Evolutionary conservation across 2,113 vertebrate species (phyloP).

Genomic region (Leptodactylus fuscus): DNA sequence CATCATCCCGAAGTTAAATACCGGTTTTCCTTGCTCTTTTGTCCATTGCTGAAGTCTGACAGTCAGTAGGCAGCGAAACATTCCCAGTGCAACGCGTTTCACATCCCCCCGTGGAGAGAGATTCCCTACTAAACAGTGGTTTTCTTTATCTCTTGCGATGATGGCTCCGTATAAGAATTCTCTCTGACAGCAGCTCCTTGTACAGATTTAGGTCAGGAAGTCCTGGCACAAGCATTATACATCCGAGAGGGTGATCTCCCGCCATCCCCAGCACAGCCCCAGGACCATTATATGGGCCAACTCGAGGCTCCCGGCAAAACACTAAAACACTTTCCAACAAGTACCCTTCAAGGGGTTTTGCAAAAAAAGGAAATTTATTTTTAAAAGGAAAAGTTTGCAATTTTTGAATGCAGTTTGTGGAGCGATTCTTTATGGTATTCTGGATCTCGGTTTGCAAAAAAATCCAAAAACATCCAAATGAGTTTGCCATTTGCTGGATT

Average conservation of each 20-base stretch:
- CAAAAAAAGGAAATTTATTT: too few species aligned
- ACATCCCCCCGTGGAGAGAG: background rate
- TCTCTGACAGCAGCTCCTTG: constrained; percentile 26
- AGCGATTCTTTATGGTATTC: too few species aligned
- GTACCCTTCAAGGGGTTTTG: background rate
- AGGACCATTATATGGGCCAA: background rate
- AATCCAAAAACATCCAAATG: too few species aligned
- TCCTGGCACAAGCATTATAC: background rate
- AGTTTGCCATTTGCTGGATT: too few species aligned
- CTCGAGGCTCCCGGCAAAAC: background rate
- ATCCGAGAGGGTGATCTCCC: background rate
- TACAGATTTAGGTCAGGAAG: constrained; percentile 41
- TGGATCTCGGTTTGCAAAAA: too few species aligned
- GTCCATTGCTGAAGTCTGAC: background rate
- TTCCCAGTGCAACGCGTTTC: background rate
- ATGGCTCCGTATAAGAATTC: constrained; percentile 5
- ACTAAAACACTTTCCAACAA: background rate
- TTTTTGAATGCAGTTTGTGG: too few species aligned
- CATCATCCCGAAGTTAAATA: background rate
- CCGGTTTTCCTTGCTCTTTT: background rate
- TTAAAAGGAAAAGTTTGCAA: too few species aligned
- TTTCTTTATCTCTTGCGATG: constrained; percentile 13
- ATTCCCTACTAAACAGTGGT: background rate
- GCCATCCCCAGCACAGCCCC: background rate
- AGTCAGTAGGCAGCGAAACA: background rate